Percentiles rank a stretch among this genome's conserved stretches.
These are phyloP conservation scores for Platyscapa corneri DNA, from an alignment of 1,140 invertebrate species.

Conservation along the genomic window DNA sequence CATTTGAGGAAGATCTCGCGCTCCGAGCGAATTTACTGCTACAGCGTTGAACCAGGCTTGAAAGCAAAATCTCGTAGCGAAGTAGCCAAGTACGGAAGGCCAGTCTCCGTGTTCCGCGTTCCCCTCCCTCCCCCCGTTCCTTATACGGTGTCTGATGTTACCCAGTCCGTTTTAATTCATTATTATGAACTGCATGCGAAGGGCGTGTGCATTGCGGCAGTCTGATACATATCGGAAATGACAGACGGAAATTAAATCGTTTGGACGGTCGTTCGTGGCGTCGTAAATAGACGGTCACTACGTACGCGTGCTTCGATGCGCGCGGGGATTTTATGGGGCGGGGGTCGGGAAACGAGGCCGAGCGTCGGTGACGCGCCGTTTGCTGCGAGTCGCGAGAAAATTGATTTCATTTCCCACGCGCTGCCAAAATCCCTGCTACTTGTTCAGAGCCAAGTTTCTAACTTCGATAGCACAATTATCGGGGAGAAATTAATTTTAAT, in stretches of 20 bases:
- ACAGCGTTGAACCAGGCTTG: background rate
- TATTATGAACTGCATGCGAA: conserved; percentile 55
- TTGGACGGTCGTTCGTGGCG: conserved; percentile 50
- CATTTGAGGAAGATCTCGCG: conserved; percentile 12
- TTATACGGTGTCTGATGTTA: background rate
- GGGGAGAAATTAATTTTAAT: background rate
- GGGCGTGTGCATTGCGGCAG: conserved; percentile 25
- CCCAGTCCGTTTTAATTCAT: conserved; percentile 58
- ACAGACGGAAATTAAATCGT: conserved; percentile 63
- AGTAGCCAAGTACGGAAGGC: conserved; percentile 4
- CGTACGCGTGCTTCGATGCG: background rate
- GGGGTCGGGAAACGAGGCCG: background rate
- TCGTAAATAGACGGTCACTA: conserved; percentile 12
- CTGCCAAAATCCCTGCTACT: background rate
- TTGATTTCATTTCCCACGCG: conserved; percentile 17
- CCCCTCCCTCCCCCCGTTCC: background rate
- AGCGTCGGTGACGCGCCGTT: background rate
- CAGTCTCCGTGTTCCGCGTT: background rate
- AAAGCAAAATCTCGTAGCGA: conserved; percentile 36
- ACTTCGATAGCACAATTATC: background rate
- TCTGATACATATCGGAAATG: conserved; percentile 61
- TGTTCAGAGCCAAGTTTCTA: background rate
- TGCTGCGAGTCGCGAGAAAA: background rate
- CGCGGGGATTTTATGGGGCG: background rate
- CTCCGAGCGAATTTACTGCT: conserved; percentile 15